phyloP scores from a whole-genome alignment of 1,140 invertebrate species.

The Anastrepha ludens region DNA sequence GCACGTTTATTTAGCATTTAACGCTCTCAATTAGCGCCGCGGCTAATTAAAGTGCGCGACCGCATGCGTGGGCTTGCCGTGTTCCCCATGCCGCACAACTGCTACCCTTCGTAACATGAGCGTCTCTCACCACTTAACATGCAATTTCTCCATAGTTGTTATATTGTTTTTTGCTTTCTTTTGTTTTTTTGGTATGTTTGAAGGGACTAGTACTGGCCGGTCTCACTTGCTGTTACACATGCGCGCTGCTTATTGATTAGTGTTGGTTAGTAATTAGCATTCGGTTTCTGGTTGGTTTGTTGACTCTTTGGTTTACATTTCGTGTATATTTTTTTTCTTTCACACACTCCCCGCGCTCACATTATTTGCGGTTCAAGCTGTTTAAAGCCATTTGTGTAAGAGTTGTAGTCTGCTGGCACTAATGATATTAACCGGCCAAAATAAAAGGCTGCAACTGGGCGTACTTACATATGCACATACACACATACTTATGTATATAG shows the following conservation, averaged over 20 bases:
- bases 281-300: slow-evolving; percentile 40
- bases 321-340: neutral
- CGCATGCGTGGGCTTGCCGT: slow-evolving; percentile 36
- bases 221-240: slow-evolving; percentile 36
- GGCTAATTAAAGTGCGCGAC: slow-evolving; percentile 22
- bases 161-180: neutral
- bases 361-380: neutral
- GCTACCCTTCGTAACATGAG: neutral
- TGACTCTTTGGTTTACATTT: neutral
- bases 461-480: neutral
- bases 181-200: neutral
- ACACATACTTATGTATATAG: neutral
- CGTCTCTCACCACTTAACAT: neutral
- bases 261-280: slow-evolving; percentile 43
- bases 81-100: too few species aligned
- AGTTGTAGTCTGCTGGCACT: neutral
- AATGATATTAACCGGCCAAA: neutral
- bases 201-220: neutral
- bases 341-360: neutral
- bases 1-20: neutral
- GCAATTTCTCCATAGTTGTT: neutral
- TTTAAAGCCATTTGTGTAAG: neutral
- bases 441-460: neutral
- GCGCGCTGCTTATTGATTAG: slow-evolving; percentile 44
- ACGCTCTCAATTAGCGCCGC: neutral